Evolutionary conservation across 2,797 vertebrate species (phyloP).

Genomic region (Novumbra hubbsi): DNA sequence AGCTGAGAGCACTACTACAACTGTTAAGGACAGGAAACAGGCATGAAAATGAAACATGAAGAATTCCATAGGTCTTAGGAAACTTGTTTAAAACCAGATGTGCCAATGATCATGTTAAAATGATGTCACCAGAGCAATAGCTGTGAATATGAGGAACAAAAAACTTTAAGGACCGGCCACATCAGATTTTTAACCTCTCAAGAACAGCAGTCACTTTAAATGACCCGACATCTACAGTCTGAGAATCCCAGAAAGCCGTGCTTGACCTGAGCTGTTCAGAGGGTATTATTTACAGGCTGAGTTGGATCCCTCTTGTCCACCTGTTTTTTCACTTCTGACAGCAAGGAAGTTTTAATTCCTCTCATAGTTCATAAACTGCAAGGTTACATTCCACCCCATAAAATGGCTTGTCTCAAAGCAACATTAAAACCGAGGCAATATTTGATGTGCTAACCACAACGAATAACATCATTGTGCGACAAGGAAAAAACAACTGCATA

Average conservation of each 20-base stretch:
- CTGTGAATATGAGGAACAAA: slow-evolving; percentile 39
- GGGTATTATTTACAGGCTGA: slow-evolving; percentile 60
- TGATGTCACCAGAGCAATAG: slow-evolving; percentile 11
- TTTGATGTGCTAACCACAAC: neutral
- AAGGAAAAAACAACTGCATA: slow-evolving; percentile 6
- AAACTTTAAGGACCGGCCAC: slow-evolving; percentile 56
- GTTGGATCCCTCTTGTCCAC: slow-evolving; percentile 60
- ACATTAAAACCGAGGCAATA: neutral
- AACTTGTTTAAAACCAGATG: slow-evolving; percentile 38
- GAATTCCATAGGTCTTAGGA: slow-evolving; percentile 21
- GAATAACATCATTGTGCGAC: neutral
- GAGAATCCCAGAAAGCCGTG: slow-evolving; percentile 33
- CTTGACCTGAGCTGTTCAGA: slow-evolving; percentile 47
- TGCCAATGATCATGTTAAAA: slow-evolving; percentile 36
- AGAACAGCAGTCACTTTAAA: slow-evolving; percentile 37
- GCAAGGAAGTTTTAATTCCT: slow-evolving; percentile 49
- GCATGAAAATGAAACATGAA: slow-evolving; percentile 25
- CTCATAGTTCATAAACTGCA: slow-evolving; percentile 45
- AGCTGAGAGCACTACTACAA: slow-evolving; percentile 13
- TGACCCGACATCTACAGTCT: slow-evolving; percentile 57
- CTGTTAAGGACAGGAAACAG: slow-evolving; percentile 14
- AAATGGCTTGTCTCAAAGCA: neutral
- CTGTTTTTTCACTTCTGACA: slow-evolving; percentile 63
- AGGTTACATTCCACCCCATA: slow-evolving; percentile 28
- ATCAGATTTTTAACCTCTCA: slow-evolving; percentile 58